These are phyloP conservation scores for Synergus gifuensis DNA, from an alignment of 2,888 invertebrate genomes.

Conservation along the genomic window DNA sequence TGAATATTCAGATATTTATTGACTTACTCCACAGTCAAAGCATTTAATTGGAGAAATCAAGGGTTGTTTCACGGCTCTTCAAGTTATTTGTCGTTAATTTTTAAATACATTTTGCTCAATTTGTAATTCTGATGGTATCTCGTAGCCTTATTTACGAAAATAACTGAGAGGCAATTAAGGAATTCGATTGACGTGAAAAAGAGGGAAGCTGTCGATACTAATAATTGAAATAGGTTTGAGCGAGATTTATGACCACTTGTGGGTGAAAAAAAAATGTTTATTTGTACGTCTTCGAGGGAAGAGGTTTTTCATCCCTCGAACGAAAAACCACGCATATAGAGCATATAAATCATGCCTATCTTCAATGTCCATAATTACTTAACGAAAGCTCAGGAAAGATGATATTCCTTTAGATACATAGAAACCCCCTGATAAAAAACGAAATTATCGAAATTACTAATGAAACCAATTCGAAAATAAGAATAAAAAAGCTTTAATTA, in stretches of 20 bases:
- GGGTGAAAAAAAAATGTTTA: not conserved
- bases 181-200: not conserved
- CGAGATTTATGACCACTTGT: not conserved
- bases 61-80: not conserved
- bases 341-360: not conserved
- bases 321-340: not conserved
- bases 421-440: not conserved
- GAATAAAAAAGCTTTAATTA: not conserved
- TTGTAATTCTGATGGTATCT: not conserved
- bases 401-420: not conserved
- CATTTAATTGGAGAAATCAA: not conserved
- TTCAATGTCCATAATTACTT: not conserved
- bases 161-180: not conserved
- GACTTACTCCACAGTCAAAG: not conserved
- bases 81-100: not conserved
- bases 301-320: not conserved
- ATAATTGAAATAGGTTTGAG: not conserved
- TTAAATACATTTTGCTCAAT: not conserved
- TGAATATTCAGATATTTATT: not conserved
- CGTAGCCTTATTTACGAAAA: not conserved
- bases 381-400: not conserved
- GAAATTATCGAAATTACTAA: not conserved
- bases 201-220: conserved; percentile 1
- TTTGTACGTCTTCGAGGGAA: not conserved
- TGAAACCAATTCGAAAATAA: not conserved